phyloP scores from a whole-genome alignment of 2,888 invertebrate genomes.

The Scaeva pyrastri region DNA sequence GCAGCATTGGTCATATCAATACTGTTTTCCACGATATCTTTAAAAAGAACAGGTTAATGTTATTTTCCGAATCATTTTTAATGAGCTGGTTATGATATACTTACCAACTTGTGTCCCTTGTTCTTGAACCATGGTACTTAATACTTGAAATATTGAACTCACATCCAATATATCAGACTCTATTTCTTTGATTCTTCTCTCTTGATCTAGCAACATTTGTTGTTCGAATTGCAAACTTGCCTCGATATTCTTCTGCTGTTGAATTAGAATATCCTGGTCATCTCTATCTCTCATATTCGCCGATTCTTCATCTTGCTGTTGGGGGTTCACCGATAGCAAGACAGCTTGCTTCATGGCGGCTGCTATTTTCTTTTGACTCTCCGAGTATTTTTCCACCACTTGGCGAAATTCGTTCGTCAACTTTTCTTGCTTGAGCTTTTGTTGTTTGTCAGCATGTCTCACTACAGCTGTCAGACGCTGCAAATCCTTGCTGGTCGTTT shows the following conservation, averaged over 20 bases:
- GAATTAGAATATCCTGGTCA: conserved; percentile 81
- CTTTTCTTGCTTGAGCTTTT: conserved; percentile 93
- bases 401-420: conserved; percentile 93
- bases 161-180: conserved; percentile 93
- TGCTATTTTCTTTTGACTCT: conserved; percentile 90
- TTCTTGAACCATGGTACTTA: conserved; percentile 88
- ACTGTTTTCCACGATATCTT: conserved; percentile 93
- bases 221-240: conserved; percentile 89
- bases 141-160: conserved; percentile 92
- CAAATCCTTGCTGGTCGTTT: conserved; percentile 90
- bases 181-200: conserved; percentile 91
- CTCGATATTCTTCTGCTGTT: conserved; percentile 80
- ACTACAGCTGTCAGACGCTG: conserved; percentile 89
- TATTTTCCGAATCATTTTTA: not conserved
- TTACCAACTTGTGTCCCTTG: conserved; percentile 91
- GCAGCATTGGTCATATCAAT: conserved; percentile 90
- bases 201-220: conserved; percentile 91
- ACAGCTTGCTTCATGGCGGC: conserved; percentile 87
- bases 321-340: conserved; percentile 77
- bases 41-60: conserved; percentile 59
- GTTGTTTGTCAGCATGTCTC: conserved; percentile 90
- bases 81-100: conserved; percentile 77
- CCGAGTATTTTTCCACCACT: conserved; percentile 90
- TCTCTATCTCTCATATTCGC: conserved; percentile 82
- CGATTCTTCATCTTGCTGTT: conserved; percentile 77